Evolutionary conservation across 2,888 invertebrate genomes (phyloP).

Genomic region (Hypsopygia costalis): DNA sequence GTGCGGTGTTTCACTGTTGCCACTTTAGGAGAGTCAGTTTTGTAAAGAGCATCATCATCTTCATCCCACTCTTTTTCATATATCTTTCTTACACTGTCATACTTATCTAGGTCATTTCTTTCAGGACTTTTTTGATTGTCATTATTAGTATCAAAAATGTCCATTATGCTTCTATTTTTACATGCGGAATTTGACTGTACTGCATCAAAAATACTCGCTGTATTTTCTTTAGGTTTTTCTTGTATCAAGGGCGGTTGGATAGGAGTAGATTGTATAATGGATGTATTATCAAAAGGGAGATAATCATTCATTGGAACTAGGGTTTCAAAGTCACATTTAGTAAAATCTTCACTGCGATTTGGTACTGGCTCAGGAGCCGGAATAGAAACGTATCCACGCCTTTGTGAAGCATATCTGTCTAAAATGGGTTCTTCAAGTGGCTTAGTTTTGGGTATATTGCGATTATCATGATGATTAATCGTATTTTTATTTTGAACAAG

Average conservation of each 20-base stretch:
- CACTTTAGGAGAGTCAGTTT: conserved; percentile 37
- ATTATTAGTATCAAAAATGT: conserved; percentile 54
- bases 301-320: conserved; percentile 31
- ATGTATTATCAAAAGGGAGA: conserved; percentile 39
- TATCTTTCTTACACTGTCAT: conserved; percentile 39
- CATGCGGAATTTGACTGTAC: conserved; percentile 49
- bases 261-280: conserved; percentile 17
- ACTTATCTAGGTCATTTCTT: conserved; percentile 38
- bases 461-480: conserved; percentile 21
- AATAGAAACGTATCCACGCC: conserved; percentile 7
- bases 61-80: conserved; percentile 67
- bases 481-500: conserved; percentile 33
- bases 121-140: conserved; percentile 37
- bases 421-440: background rate
- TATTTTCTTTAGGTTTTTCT: conserved; percentile 27
- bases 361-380: background rate
- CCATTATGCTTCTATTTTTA: conserved; percentile 66
- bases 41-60: conserved; percentile 72
- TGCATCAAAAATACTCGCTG: conserved; percentile 51
- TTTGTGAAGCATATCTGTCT: background rate
- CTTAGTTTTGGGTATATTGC: background rate
- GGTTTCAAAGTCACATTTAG: conserved; percentile 39
- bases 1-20: conserved; percentile 15
- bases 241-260: conserved; percentile 12
- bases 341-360: conserved; percentile 33